Base-by-base conservation (phyloP, 2,113 vertebrate species). In the Xiphophorus hellerii region DNA sequence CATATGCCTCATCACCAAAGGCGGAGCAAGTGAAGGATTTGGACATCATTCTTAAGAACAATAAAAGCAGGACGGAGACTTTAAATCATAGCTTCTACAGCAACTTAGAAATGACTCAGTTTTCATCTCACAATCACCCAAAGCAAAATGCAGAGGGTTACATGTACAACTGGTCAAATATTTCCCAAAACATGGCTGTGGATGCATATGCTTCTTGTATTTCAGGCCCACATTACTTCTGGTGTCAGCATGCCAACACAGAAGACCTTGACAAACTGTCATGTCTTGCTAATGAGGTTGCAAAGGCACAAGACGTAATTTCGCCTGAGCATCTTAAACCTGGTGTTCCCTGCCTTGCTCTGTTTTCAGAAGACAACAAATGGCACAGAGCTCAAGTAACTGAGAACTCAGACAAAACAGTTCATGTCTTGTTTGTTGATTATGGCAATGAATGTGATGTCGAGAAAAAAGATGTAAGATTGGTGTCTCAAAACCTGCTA, bases 321-420 rank as follows among this genome's bases (percentile, higher is more conserved):
- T 77, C 61, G 4, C 25, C 66, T 4, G 70, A 81, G 5, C 69
- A 4, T 39, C 77, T 96, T 63, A 71, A 29, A 58, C 66, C 87
- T 28, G 95, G 96, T 20, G 92, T 90, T 60, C 86, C 85, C 28
- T 97, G 96, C 69, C 93, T 97, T 28, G 95, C 95, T 72, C 94
- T 93, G 29, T 94, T 93, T 31, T 86, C 92, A 68, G 88, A 91
- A 54, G 95, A 97, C 79, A 88, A 93, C 0, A 92, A 77, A 66
- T 95, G 95, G 91, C 95, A 96, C 70, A 93, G 97, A 84, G 96
- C 96, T 58, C 69, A 94, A 35, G 81, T 97, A n/a, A 90, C 81
- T 44, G 48, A 62, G 0, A 62, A 92, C 66, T 78, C 80, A 6
- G 90, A 71, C 5, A 60, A 65, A 31, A 35, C 20, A 0, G 1